Percentiles rank a stretch among this genome's conserved stretches.
These are phyloP conservation scores for Polymixis flavicincta DNA, from an alignment of 2,888 invertebrate genomes.

Conservation along the genomic window DNA sequence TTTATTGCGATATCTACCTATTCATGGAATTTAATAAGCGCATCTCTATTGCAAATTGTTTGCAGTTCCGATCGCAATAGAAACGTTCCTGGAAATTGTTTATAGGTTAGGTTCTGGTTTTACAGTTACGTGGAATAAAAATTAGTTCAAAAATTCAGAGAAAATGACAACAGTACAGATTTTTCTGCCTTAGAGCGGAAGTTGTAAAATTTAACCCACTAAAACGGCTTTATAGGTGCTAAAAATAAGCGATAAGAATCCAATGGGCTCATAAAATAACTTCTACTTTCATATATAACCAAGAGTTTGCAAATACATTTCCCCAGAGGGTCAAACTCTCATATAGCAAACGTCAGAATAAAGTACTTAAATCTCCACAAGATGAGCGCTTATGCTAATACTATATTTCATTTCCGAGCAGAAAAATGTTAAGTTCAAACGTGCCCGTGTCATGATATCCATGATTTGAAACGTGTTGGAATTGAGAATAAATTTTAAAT, in stretches of 20 bases:
- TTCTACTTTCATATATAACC: conserved; percentile 1
- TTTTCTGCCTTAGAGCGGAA: neutral
- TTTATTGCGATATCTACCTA: conserved; percentile 21
- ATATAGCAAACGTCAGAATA: conserved; percentile 28
- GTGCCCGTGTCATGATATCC: conserved; percentile 60
- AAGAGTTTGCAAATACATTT: conserved; percentile 17
- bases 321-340: conserved; percentile 34
- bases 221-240: conserved; percentile 23
- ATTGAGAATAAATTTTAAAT: conserved; percentile 75
- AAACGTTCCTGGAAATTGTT: neutral
- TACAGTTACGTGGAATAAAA: neutral
- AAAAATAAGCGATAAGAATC: conserved; percentile 32
- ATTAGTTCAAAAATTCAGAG: neutral
- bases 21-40: conserved; percentile 12
- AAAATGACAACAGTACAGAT: neutral
- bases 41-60: neutral
- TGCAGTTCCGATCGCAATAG: neutral
- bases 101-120: neutral
- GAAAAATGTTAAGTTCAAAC: conserved; percentile 61
- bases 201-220: neutral
- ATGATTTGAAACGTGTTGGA: conserved; percentile 65
- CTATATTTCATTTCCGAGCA: conserved; percentile 57
- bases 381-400: conserved; percentile 61
- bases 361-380: conserved; percentile 39
- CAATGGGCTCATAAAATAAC: conserved; percentile 2